Evolutionary conservation across 2,797 vertebrate species (phyloP).

Genomic region (Sorex maritimensis): DNA sequence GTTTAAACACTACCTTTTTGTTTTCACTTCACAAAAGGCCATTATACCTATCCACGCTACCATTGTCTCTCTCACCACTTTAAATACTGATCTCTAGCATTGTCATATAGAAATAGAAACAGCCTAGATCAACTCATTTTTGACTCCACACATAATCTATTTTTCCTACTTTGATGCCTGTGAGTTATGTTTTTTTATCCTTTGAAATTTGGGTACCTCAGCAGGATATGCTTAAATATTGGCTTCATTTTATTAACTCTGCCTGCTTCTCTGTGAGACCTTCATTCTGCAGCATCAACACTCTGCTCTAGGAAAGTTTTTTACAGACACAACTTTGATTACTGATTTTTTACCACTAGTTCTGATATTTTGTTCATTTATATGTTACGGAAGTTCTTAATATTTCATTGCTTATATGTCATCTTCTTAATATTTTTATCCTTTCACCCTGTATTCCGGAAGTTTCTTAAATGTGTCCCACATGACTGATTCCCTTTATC

Average conservation of each 20-base stretch:
- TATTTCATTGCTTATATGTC: constrained; percentile 61
- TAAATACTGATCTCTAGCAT: background rate
- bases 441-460: background rate
- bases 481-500: background rate
- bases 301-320: constrained; percentile 65
- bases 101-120: background rate
- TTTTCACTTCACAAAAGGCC: background rate
- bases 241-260: constrained; percentile 66
- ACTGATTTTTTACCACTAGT: constrained; percentile 38
- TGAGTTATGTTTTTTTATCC: constrained; percentile 16
- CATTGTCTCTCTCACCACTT: background rate
- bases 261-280: constrained; percentile 55
- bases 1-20: background rate
- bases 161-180: constrained; percentile 53
- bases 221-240: constrained; percentile 64
- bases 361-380: constrained; percentile 42
- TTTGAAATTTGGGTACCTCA: constrained; percentile 78
- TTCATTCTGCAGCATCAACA: constrained; percentile 55
- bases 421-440: constrained; percentile 48
- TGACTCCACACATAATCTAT: constrained; percentile 44
- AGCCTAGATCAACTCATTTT: background rate
- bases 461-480: background rate
- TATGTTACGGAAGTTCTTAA: constrained; percentile 48
- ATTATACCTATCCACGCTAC: background rate
- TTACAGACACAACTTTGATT: constrained; percentile 43